Percentiles rank a stretch among this genome's conserved stretches.
Conservation (phyloP, 2,113 vertebrate genomes). For the rabbit (Oryctolagus cuniculus) region DNA sequence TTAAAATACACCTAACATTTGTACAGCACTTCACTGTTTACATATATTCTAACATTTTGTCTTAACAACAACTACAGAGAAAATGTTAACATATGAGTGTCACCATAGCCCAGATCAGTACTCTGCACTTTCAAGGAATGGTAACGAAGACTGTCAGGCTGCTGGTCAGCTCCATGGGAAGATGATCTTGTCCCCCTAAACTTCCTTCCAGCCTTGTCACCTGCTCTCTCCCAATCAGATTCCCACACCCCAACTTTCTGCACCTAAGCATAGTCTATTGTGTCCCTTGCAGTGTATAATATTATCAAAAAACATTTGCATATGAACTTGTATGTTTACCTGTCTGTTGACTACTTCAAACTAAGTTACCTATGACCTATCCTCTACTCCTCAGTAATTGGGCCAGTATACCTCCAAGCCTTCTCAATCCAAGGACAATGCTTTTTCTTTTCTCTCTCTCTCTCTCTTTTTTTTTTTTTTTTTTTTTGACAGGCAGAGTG, state of each 20-base stretch:
- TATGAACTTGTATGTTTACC: neutral
- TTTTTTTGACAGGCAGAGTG: too few species aligned
- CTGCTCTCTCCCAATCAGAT: accelerated
- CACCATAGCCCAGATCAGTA: neutral
- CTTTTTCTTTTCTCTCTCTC: too few species aligned
- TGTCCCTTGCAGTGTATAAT: neutral
- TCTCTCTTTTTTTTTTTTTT: too few species aligned
- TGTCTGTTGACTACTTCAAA: neutral
- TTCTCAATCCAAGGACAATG: neutral
- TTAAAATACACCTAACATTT: neutral
- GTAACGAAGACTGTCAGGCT: neutral
- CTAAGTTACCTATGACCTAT: neutral
- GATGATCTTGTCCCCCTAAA: neutral
- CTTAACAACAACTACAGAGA: neutral
- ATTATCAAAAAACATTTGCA: neutral
- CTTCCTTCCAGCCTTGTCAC: neutral
- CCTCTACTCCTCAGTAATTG: neutral
- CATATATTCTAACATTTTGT: neutral
- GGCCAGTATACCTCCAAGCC: neutral
- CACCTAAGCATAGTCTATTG: neutral
- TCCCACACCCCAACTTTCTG: neutral
- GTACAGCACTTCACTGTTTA: neutral
- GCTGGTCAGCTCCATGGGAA: neutral
- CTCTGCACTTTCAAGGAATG: neutral
- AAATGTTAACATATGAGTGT: neutral